Percentiles rank a stretch among this genome's conserved stretches.
phyloP scores from a whole-genome alignment of 1,140 invertebrate genomes.

The Apis cerana region DNA sequence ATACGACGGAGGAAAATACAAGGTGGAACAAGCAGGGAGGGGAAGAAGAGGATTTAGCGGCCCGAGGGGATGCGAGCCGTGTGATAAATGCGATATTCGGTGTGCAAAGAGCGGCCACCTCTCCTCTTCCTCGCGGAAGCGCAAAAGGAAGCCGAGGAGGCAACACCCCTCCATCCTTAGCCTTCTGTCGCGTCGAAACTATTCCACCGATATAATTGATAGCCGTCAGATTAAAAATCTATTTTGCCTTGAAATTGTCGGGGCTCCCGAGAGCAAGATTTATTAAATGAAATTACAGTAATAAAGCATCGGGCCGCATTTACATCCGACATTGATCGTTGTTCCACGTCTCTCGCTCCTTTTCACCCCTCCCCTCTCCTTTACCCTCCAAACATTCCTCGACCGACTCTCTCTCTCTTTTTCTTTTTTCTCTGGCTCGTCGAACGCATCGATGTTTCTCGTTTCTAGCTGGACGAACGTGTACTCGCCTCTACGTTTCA shows the following conservation, averaged over 20 bases:
- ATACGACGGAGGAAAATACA: conserved; percentile 43
- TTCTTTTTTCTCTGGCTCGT: not conserved
- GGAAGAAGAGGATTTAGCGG: conserved; percentile 42
- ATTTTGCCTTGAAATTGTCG: conserved; percentile 53
- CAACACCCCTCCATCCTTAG: not conserved
- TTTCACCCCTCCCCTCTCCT: not conserved
- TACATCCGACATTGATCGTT: not conserved
- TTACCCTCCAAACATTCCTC: not conserved
- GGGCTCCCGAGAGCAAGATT: conserved; percentile 43
- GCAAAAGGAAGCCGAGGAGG: conserved; percentile 17
- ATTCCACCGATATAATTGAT: conserved; percentile 62
- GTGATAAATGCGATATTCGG: conserved; percentile 65
- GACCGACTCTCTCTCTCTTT: not conserved
- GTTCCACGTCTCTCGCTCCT: not conserved
- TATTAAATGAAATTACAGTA: conserved; percentile 71
- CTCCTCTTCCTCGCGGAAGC: conserved; percentile 30
- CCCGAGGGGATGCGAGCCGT: conserved; percentile 38
- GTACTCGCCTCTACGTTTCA: too few relatives aligned
- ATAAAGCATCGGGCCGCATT: conserved; percentile 48
- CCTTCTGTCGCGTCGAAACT: conserved; percentile 36
- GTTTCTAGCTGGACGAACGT: too few relatives aligned
- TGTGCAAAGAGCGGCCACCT: not conserved
- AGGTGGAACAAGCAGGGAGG: conserved; percentile 1
- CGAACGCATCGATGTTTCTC: too few relatives aligned
- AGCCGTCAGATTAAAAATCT: conserved; percentile 65